These are phyloP conservation scores for Ceyx margarethae DNA, from an alignment of 2,113 vertebrate species.

Conservation along the genomic window DNA sequence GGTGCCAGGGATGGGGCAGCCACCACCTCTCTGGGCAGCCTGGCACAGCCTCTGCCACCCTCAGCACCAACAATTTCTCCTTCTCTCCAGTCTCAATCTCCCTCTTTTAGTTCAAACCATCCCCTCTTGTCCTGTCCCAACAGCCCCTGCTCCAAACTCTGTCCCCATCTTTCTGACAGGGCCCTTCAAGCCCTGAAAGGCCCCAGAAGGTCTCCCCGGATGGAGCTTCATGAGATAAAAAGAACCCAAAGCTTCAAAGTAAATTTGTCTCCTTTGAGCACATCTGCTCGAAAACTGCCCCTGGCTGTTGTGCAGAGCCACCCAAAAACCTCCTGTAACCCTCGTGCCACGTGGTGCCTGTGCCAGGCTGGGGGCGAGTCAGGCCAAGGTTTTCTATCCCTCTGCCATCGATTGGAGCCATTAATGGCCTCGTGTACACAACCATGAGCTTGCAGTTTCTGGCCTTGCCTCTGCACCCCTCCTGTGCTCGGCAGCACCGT, in stretches of 20 bases:
- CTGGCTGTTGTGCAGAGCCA: neutral
- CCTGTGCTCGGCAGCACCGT: rapidly evolving
- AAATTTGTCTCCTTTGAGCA: neutral
- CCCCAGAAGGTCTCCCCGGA: neutral
- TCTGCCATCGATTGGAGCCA: neutral
- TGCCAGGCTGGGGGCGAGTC: neutral
- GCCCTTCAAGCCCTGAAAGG: no score
- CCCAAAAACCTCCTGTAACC: neutral
- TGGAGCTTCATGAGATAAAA: neutral
- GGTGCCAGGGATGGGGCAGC: neutral
- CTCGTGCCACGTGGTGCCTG: neutral
- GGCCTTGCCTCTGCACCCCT: neutral
- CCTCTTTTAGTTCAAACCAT: neutral
- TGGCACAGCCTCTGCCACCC: neutral
- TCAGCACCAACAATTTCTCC: neutral
- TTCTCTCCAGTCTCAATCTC: neutral
- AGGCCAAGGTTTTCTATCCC: neutral
- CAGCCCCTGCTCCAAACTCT: neutral
- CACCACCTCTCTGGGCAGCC: neutral
- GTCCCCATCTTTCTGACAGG: neutral
- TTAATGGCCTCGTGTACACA: neutral
- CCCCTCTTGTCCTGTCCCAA: neutral
- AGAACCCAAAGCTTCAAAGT: neutral
- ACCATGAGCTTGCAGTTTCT: neutral
- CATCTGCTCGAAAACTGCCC: neutral